Conservation (phyloP, 2,888 invertebrate genomes). For the Microdon myrmicae region DNA sequence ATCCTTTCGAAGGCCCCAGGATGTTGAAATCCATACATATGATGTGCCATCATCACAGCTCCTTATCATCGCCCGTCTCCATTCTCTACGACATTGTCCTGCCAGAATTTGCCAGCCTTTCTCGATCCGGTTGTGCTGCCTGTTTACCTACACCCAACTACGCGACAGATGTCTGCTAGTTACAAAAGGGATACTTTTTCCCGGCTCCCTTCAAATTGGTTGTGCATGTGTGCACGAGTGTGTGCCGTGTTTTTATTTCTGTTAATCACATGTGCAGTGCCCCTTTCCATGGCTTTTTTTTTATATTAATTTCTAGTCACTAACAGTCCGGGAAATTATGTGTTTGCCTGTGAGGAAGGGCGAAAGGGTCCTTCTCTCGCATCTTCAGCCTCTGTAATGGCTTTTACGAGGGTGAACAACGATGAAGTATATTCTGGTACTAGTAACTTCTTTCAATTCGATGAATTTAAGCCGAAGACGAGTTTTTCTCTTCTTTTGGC, state of each 20-base stretch:
- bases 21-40: slow-evolving; percentile 39
- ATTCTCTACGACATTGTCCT: background rate
- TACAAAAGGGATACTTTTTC: slow-evolving; percentile 19
- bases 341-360: slow-evolving; percentile 7
- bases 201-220: slow-evolving; percentile 3
- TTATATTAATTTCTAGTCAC: slow-evolving; percentile 19
- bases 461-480: slow-evolving; percentile 15
- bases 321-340: slow-evolving; percentile 4
- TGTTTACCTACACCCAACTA: slow-evolving; percentile 6
- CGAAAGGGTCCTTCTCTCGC: slow-evolving; percentile 16
- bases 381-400: slow-evolving; percentile 10
- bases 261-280: no score
- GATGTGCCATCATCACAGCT: slow-evolving; percentile 29
- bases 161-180: slow-evolving; percentile 24
- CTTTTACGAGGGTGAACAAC: slow-evolving; percentile 19
- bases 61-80: slow-evolving; percentile 25
- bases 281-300: slow-evolving; percentile 1
- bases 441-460: slow-evolving; percentile 14
- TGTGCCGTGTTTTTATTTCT: slow-evolving; percentile 2
- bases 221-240: background rate
- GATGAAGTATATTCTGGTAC: slow-evolving; percentile 1
- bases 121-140: background rate
- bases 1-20: slow-evolving; percentile 27
- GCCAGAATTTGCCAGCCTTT: slow-evolving; percentile 6
- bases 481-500: background rate